Base-by-base conservation (phyloP, 2,797 vertebrate genomes). In the Intellagama lesueurii region DNA sequence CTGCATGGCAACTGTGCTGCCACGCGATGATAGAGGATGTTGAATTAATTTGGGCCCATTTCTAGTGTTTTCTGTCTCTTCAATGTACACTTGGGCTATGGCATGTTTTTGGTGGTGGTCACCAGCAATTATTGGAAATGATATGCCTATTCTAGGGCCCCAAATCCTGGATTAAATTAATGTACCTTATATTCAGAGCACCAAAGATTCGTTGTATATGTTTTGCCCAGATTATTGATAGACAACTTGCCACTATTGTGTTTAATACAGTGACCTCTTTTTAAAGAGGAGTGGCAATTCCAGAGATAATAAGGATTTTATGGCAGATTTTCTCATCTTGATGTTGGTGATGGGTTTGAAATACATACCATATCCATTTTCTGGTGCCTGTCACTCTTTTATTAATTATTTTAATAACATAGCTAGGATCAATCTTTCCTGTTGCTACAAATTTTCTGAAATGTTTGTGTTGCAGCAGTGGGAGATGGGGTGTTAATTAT, bases 371-470 rank as follows among this genome's bases (percentile, higher is more conserved):
- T 79, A 52, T 22, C 44, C 12, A 12, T 47, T 49, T 24, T 49
- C 32, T 78, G 47, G 19, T 26, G 35, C 16, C 64, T 2, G 28
- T 80, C 5, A 64, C 5, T 85, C 8, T 4, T 73, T 80, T 85
- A 72, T 85, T 56, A 78, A 84, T 49, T 47, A 49, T 89, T 89
- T 80, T 44, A 32, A 22, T 89, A 56, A 72, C 60, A 56, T 72
- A 49, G 85, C 19, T 85, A 49, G 19, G 9, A 28, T 32, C 49
- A 11, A n/a, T 60, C 7, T 80, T 30, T 40, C 7, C 22, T 28
- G 8, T 1, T 32, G 19, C 56, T 69, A 28, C 9, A 17, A 40
- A 12, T 44, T 32, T 56, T 56, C 60, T 35, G 11, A 32, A 68
- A 69, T 69, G 28, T 66, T 7, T 49, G 28, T 32, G 22, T n/a